Evolutionary conservation across 2,113 vertebrate species (phyloP).

Genomic region (Benitochromis conjunctus): DNA sequence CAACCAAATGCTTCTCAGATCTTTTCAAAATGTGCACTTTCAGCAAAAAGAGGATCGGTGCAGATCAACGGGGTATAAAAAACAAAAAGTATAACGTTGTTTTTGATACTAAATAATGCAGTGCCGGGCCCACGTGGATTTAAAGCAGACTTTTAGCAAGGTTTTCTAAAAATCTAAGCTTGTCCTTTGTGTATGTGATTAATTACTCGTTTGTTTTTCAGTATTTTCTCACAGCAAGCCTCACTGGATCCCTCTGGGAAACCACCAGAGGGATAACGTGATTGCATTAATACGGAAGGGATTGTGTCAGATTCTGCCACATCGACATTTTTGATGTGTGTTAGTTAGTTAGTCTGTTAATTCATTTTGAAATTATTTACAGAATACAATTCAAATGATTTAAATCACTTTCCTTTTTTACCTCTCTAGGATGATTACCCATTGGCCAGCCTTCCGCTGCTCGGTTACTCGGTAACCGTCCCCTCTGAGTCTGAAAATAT

Average conservation of each 20-base stretch:
- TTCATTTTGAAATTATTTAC: not conserved
- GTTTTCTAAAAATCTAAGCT: not conserved
- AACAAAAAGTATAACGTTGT: not conserved
- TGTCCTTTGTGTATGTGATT: not conserved
- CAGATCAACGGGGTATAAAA: not conserved
- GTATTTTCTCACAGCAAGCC: not conserved
- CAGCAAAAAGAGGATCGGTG: not conserved
- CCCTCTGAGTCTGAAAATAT: constrained; percentile 92
- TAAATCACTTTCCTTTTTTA: not conserved
- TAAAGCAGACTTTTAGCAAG: not conserved
- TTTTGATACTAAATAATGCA: not conserved
- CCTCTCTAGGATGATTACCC: constrained; percentile 90
- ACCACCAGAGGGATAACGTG: not conserved
- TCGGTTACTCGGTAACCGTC: constrained; percentile 93
- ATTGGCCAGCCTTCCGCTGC: constrained; percentile 91
- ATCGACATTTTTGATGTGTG: not conserved
- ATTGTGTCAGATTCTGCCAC: not conserved
- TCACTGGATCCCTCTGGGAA: not conserved
- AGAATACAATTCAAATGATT: not conserved
- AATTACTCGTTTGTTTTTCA: not conserved
- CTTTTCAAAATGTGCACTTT: not conserved
- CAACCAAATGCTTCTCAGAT: not conserved
- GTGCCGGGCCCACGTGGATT: not conserved
- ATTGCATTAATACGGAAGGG: not conserved
- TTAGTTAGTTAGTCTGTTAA: not conserved